phyloP scores from a whole-genome alignment of 1,140 invertebrate genomes.

The Helicoverpa zea region DNA sequence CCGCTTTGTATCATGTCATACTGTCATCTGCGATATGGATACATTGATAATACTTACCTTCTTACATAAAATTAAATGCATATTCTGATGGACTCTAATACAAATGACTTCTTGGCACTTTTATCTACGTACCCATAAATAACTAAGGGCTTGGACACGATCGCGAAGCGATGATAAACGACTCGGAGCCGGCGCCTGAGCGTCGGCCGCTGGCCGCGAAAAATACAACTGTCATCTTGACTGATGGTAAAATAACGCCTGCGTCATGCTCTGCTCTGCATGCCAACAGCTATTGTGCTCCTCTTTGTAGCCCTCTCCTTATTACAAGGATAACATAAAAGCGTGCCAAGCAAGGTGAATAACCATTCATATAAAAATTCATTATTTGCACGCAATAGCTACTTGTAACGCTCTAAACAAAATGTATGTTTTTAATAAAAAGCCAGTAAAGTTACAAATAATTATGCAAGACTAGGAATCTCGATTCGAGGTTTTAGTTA shows the following conservation, averaged over 20 bases:
- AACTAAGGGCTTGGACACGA: constrained; percentile 77
- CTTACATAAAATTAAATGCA: not conserved
- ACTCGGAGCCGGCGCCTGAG: constrained; percentile 76
- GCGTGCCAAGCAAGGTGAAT: constrained; percentile 41
- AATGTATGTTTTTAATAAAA: too few relatives aligned
- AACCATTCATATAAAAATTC: constrained; percentile 21
- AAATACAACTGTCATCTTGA: constrained; percentile 86
- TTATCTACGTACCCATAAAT: constrained; percentile 77
- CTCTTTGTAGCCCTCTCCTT: constrained; percentile 73
- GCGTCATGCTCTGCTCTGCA: constrained; percentile 81
- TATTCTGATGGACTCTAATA: constrained; percentile 45
- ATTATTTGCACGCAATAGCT: not conserved
- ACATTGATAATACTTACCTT: not conserved
- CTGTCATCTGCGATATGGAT: not conserved
- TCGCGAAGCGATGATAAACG: constrained; percentile 82
- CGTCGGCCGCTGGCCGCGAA: constrained; percentile 83
- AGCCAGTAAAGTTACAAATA: too few relatives aligned
- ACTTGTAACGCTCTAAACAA: too few relatives aligned
- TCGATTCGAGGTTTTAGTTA: too few relatives aligned
- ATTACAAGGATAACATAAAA: constrained; percentile 73
- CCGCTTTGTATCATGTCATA: not conserved
- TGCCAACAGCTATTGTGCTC: constrained; percentile 78
- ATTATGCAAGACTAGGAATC: too few relatives aligned
- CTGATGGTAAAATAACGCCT: constrained; percentile 83
- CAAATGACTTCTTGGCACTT: constrained; percentile 72